Base-by-base conservation (phyloP, 2,797 vertebrate genomes). In the Mus caroli region DNA sequence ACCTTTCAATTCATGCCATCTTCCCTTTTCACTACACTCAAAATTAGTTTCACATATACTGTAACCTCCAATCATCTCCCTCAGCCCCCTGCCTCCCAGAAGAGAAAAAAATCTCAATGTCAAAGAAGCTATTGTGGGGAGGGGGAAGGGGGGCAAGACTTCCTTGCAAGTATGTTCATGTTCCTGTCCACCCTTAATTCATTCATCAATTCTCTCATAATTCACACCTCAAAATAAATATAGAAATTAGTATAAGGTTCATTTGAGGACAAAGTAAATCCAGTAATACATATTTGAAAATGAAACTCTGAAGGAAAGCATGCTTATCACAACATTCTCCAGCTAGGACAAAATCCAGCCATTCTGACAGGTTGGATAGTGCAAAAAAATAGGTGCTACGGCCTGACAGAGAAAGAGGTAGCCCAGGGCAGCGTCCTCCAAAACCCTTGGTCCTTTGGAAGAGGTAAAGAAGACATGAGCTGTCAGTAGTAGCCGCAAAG, bases 401-500 rank as follows among this genome's bases (percentile, higher is more conserved):
- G 50, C 60, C 95, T 50, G 58, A 73, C 3, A 95, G 50, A 62
- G n/a, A 88, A 67, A 43, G 64, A 93, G 46, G 84, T 43, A 90
- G 73, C 83, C 43, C 37, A 92, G 40, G 24, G 34, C 76, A 88
- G 86, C 76, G 88, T 76, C 64, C 50, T 92, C 67, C 69, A 91
- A 91, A 92, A 73, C 84, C 84, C 92, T 90, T 96, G 79, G 83
- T 56, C 50, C 89, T 95, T 85, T 82, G 62, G 24, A 19, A 84
- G 34, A 69, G 40, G 77, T 88, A 75, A 85, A 76, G 62, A 52
- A 88, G 67, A 73, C n/a, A 77, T 24, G 58, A 15, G 78, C 58
- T 95, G 85, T 96, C 90, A 96, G 93, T 83, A 86, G 88, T 1
- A 91, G 80, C 92, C n/a, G 26, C 46, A 82, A 73, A 92, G 88